These are phyloP conservation scores for Bacillus rossius DNA, from an alignment of 1,140 invertebrate species.

Conservation along the genomic window DNA sequence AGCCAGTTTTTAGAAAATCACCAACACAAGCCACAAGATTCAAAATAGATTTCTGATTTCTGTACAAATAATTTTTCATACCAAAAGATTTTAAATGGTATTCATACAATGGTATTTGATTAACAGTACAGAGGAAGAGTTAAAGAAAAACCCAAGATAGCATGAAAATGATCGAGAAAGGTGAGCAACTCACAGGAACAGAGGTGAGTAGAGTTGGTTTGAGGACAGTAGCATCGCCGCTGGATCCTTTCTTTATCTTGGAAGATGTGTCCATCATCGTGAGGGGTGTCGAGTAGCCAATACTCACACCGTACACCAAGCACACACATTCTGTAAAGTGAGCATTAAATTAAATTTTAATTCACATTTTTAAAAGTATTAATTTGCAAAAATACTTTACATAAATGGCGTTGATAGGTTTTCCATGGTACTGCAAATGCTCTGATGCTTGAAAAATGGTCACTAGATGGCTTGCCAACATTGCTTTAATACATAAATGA, in stretches of 20 bases:
- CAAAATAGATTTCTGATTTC: not conserved
- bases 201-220: slow-evolving; percentile 91
- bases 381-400: not conserved
- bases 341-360: not conserved
- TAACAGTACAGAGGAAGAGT: too few species aligned
- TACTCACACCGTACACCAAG: slow-evolving; percentile 70
- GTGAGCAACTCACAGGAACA: slow-evolving; percentile 70
- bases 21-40: not conserved
- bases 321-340: slow-evolving; percentile 46
- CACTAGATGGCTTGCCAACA: too few species aligned
- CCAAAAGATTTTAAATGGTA: too few species aligned
- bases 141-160: too few species aligned
- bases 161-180: too few species aligned
- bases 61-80: too few species aligned
- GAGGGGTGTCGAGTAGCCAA: slow-evolving; percentile 93
- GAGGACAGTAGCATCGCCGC: slow-evolving; percentile 86
- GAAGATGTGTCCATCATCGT: slow-evolving; percentile 94
- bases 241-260: slow-evolving; percentile 90
- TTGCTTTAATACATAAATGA: too few species aligned
- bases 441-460: too few species aligned
- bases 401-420: too few species aligned
- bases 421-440: too few species aligned
- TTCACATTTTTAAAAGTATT: not conserved
- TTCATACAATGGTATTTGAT: too few species aligned
- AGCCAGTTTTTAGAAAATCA: too few species aligned